These are phyloP conservation scores for Leucania comma DNA, from an alignment of 2,888 invertebrate genomes.

Conservation along the genomic window DNA sequence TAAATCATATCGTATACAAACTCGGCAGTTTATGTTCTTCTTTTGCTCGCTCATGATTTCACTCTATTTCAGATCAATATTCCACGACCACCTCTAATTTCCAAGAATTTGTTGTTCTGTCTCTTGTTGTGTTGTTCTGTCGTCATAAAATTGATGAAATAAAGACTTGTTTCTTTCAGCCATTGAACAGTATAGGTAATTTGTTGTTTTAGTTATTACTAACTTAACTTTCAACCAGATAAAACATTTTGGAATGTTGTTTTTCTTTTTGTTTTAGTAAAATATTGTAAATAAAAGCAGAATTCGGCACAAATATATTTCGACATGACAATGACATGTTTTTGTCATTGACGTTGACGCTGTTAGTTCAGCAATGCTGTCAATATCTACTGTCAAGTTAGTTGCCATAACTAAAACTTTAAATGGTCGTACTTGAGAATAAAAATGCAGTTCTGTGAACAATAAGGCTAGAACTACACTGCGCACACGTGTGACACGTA, in stretches of 20 bases:
- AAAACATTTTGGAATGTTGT: neutral
- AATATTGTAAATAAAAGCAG: neutral
- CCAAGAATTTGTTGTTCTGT: slow-evolving; percentile 1
- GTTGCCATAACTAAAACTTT: too few relatives aligned
- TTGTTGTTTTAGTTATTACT: neutral
- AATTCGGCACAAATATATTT: neutral
- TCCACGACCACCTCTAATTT: neutral
- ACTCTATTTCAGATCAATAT: slow-evolving; percentile 1
- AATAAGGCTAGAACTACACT: too few relatives aligned
- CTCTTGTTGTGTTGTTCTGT: neutral
- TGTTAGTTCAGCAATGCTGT: neutral
- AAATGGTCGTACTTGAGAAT: neutral
- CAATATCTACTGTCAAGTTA: neutral
- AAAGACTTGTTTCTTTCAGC: neutral
- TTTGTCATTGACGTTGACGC: neutral
- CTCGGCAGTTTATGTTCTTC: slow-evolving; percentile 74
- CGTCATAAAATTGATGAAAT: neutral
- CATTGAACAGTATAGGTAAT: neutral
- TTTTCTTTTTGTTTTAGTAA: neutral
- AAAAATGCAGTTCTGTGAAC: neutral
- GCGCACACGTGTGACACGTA: too few relatives aligned
- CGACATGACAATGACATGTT: slow-evolving; percentile 14
- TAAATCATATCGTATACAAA: slow-evolving; percentile 73
- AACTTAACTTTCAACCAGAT: neutral
- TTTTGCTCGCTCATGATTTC: slow-evolving; percentile 65